phyloP scores from a whole-genome alignment of 2,113 vertebrate genomes.

The human (Homo sapiens) region DNA sequence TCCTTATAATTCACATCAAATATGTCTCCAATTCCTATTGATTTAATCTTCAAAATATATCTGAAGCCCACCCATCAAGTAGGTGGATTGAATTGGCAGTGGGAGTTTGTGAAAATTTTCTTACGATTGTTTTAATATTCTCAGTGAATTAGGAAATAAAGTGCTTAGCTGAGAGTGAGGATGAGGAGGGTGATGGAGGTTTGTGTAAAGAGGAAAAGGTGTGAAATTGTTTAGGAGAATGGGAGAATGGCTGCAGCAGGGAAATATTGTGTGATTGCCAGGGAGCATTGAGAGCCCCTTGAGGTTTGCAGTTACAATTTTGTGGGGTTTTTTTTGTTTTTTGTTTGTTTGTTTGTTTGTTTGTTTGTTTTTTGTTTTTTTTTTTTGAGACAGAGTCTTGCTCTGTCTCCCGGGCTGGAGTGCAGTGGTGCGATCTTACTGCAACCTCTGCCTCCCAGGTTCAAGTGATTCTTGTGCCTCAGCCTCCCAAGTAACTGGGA shows the following conservation, averaged over 20 bases:
- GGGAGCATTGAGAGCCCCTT: neutral
- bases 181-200: neutral
- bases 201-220: neutral
- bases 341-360: too few relatives aligned
- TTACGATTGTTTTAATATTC: neutral
- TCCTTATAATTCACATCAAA: neutral
- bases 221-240: neutral
- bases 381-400: too few relatives aligned
- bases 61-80: neutral
- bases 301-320: constrained; percentile 5
- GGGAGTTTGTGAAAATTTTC: neutral
- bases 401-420: too few relatives aligned
- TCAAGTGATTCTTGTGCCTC: too few relatives aligned
- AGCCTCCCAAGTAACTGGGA: too few relatives aligned
- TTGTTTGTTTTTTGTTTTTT: too few relatives aligned
- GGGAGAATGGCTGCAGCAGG: neutral
- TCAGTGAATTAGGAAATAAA: constrained; percentile 14
- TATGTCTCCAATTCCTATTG: neutral
- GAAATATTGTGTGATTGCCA: neutral
- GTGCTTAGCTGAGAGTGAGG: neutral
- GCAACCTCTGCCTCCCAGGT: too few relatives aligned
- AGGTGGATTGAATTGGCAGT: neutral
- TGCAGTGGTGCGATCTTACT: too few relatives aligned
- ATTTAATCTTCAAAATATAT: constrained; percentile 12
- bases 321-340: too few relatives aligned